Conservation (phyloP, 2,888 invertebrate species). For the Abrostola tripartita region DNA sequence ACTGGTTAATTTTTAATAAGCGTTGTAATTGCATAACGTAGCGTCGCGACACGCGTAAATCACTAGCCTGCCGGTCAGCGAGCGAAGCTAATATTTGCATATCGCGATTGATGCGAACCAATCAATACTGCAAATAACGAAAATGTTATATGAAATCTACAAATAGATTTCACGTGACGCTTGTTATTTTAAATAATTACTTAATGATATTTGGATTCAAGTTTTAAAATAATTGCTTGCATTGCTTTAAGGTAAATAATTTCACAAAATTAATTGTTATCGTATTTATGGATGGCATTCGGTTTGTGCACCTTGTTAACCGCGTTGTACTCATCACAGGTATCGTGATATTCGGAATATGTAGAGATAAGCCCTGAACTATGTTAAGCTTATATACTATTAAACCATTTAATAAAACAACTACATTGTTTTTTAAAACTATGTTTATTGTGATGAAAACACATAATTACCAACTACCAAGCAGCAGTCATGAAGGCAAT, state of each 20-base stretch:
- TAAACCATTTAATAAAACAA: too few species aligned
- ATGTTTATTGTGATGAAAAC: too few species aligned
- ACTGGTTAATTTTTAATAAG: slow-evolving; percentile 84
- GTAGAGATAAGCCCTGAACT: too few species aligned
- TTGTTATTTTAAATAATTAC: slow-evolving; percentile 64
- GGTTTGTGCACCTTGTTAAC: too few species aligned
- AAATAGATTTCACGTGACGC: slow-evolving; percentile 73
- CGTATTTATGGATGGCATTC: slow-evolving; percentile 7
- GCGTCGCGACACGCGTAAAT: slow-evolving; percentile 80
- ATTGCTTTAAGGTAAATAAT: slow-evolving; percentile 11
- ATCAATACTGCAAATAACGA: slow-evolving; percentile 88
- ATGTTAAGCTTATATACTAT: too few species aligned
- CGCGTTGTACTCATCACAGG: too few species aligned
- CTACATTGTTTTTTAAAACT: too few species aligned
- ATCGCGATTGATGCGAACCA: slow-evolving; percentile 86
- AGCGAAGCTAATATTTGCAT: slow-evolving; percentile 86
- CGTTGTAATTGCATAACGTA: slow-evolving; percentile 84
- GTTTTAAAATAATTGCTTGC: slow-evolving; percentile 29
- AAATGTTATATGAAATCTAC: slow-evolving; percentile 81
- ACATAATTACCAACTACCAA: too few species aligned
- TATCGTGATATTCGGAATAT: too few species aligned
- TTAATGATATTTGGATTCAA: slow-evolving; percentile 44
- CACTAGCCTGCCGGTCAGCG: slow-evolving; percentile 76
- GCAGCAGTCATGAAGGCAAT: background rate
- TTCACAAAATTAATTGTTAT: slow-evolving; percentile 28